Percentiles rank a stretch among this genome's conserved stretches.
These are phyloP conservation scores for Hydrolagus affinis DNA, from an alignment of 2,113 vertebrate species.

Conservation along the genomic window DNA sequence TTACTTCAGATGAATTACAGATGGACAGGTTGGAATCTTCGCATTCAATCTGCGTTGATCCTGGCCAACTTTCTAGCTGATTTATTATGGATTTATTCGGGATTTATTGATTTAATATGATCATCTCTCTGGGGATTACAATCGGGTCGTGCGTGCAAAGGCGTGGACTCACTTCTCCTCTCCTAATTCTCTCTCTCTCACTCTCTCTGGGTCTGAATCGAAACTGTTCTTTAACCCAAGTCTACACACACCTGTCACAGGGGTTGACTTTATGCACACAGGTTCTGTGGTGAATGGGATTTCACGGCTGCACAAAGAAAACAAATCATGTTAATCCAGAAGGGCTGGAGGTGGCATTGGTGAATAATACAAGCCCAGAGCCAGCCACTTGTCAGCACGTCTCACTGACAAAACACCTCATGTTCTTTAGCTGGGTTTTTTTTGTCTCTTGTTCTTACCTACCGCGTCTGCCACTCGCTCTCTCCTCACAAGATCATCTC, in stretches of 20 bases:
- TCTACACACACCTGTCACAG: neutral
- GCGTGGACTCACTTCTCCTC: too few relatives aligned
- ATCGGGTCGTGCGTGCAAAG: too few relatives aligned
- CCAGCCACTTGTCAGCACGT: neutral
- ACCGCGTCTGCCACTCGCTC: neutral
- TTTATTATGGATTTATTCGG: neutral
- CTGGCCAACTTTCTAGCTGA: neutral
- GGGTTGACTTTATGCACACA: neutral
- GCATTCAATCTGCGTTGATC: too few relatives aligned
- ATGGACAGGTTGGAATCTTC: too few relatives aligned
- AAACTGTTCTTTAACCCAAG: neutral
- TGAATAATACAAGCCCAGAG: neutral
- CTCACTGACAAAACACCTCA: neutral
- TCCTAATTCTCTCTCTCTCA: too few relatives aligned
- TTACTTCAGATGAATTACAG: too few relatives aligned
- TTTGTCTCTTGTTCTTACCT: neutral
- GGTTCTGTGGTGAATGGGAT: neutral
- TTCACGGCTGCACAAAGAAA: constrained; percentile 10
- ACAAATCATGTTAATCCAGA: neutral
- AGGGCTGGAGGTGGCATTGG: neutral
- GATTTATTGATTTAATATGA: neutral
- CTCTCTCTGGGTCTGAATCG: neutral
- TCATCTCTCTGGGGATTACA: too few relatives aligned
- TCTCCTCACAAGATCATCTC: too few relatives aligned
- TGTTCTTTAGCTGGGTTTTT: neutral